phyloP scores from a whole-genome alignment of 1,140 invertebrate genomes.

The Copidosoma floridanum region DNA sequence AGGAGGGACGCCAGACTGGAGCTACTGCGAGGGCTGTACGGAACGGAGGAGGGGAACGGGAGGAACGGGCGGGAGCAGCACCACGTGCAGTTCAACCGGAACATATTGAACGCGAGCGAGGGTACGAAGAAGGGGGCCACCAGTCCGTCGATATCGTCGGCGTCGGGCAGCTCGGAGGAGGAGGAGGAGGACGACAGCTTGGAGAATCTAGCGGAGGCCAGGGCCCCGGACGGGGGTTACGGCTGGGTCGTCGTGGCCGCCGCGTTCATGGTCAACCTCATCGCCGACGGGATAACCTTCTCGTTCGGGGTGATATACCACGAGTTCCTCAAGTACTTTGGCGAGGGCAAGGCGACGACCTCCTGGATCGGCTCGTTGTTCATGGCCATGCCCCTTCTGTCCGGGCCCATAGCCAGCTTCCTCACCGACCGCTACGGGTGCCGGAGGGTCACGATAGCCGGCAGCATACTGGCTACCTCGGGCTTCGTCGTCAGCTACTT shows the following conservation, averaged over 20 bases:
- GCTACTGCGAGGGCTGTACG: slow-evolving; percentile 38
- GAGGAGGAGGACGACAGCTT: slow-evolving; percentile 57
- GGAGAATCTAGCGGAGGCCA: slow-evolving; percentile 63
- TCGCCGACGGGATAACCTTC: slow-evolving; percentile 91
- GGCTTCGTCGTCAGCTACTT: slow-evolving; percentile 83
- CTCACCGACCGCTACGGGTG: slow-evolving; percentile 86
- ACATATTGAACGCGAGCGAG: slow-evolving; percentile 27
- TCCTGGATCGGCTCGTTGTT: slow-evolving; percentile 88
- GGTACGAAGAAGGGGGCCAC: slow-evolving; percentile 38
- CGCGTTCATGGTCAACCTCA: slow-evolving; percentile 87
- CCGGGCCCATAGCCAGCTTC: slow-evolving; percentile 85
- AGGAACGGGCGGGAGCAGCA: slow-evolving; percentile 53
- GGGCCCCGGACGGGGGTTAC: slow-evolving; percentile 75
- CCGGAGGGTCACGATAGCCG: slow-evolving; percentile 75
- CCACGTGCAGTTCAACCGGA: slow-evolving; percentile 62
- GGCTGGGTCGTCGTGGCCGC: slow-evolving; percentile 81
- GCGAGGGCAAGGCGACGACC: slow-evolving; percentile 78
- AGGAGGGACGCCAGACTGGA: slow-evolving; percentile 34
- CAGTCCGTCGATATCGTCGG: slow-evolving; percentile 45
- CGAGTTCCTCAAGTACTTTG: slow-evolving; percentile 83
- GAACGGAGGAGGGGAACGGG: slow-evolving; percentile 28
- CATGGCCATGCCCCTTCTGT: slow-evolving; percentile 85
- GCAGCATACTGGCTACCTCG: slow-evolving; percentile 71
- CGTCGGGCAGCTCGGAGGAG: slow-evolving; percentile 48
- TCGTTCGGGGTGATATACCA: slow-evolving; percentile 90